phyloP scores from a whole-genome alignment of 2,113 vertebrate genomes.

The Recurvirostra avosetta region DNA sequence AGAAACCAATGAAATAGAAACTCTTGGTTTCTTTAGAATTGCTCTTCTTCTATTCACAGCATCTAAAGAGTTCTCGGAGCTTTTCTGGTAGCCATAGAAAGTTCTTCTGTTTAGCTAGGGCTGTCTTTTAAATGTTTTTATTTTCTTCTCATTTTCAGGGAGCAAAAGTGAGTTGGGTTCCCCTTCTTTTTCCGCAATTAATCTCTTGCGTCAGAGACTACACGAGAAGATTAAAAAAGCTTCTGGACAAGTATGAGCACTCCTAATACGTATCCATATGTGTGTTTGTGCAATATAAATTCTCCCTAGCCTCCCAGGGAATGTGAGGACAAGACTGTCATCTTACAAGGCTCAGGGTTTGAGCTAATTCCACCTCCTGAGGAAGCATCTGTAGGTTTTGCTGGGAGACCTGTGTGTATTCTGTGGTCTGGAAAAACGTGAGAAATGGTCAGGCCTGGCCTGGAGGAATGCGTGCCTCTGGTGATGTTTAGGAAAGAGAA shows the following conservation, averaged over 20 bases:
- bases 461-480: not conserved
- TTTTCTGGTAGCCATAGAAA: not conserved
- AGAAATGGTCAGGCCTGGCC: not conserved
- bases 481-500: not conserved
- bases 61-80: not conserved
- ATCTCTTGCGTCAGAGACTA: slow-evolving; percentile 85
- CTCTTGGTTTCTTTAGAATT: not conserved
- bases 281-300: not conserved
- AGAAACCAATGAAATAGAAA: not conserved
- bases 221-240: slow-evolving; percentile 89
- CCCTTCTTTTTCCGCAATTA: slow-evolving; percentile 80
- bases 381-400: not conserved
- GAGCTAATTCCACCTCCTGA: not conserved
- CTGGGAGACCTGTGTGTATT: not conserved
- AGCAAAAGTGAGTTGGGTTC: not conserved
- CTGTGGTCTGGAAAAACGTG: not conserved
- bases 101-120: not conserved
- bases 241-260: slow-evolving; percentile 80
- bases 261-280: not conserved
- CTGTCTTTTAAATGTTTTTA: not conserved
- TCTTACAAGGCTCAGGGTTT: not conserved
- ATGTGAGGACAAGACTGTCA: not conserved
- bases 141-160: slow-evolving; percentile 53
- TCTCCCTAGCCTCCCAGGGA: not conserved
- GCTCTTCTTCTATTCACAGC: not conserved